Base-by-base conservation (phyloP, 2,797 vertebrate genomes). In the Paratrypauchen microcephalus region DNA sequence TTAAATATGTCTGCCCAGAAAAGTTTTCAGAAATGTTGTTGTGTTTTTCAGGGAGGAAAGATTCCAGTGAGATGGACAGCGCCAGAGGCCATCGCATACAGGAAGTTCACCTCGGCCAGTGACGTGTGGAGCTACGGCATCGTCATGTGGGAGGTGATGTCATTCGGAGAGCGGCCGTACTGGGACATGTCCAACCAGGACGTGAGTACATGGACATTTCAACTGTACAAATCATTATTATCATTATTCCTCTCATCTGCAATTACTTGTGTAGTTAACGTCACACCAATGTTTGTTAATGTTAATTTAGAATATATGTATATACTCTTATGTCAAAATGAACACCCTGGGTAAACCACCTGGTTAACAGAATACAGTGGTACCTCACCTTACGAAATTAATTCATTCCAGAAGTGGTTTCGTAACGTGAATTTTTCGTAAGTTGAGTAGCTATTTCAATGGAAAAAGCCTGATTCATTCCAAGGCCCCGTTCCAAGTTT, bases 131-230 rank as follows among this genome's bases (percentile, higher is more conserved):
- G 97, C 89, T 99, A 99, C 0, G 97, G 97, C 70, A 98, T 99
- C 1, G 97, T 99, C 86, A 99, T 99, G 97, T 99, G 97, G 97
- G 97, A 99, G 87, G 97, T 99, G 88, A 98, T 99, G 97, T 98
- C 97, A 0, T 99, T 96, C 7, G 97, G 97, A 72, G 97, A 99
- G 87, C 94, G 97, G 76, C 97, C 97, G 12, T 99, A 99, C 82
- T 99, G 97, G 97, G 97, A 99, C 91, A 99, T 99, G 97, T 97
- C 96, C 90, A 99, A 99, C 90, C 97, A 99, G 90, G 97, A 99
- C 8, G 97, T 99, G 88, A 96, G 94, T 86, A 63, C 28, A 60
- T 19, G 18, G 7, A 32, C 58, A 36, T 2, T 36, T 60, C 12
- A 18, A 60, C 65, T 0, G 6, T 62, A 56, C n/a, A 3, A 6